phyloP scores from a whole-genome alignment of 2,888 invertebrate species.

The Pristionchus mayeri region DNA sequence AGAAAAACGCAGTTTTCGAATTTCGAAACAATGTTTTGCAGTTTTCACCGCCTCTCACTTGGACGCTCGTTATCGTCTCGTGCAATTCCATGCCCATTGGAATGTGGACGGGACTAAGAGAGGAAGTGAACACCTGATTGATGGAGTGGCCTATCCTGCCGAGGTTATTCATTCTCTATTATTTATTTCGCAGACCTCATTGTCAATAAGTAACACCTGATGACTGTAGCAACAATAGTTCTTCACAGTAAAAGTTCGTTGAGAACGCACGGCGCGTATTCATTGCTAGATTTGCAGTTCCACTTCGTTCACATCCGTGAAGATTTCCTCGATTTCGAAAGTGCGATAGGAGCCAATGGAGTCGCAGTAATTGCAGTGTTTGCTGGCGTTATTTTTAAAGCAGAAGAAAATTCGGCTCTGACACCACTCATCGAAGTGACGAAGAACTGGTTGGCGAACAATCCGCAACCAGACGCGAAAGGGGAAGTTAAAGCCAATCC shows the following conservation, averaged over 20 bases:
- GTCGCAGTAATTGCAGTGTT: not conserved
- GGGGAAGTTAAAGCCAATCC: no score
- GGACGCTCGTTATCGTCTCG: not conserved
- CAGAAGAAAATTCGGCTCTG: not conserved
- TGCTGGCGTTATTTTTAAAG: not conserved
- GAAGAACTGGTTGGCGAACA: not conserved
- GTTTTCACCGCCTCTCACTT: not conserved
- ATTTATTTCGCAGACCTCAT: no score
- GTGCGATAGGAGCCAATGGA: not conserved
- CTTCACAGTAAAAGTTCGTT: no score
- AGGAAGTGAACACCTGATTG: not conserved
- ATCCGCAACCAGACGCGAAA: not conserved
- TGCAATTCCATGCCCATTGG: not conserved
- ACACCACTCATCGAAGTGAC: not conserved
- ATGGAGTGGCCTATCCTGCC: not conserved
- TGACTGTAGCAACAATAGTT: no score
- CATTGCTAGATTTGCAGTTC: not conserved
- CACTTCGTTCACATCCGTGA: slow-evolving; percentile 1
- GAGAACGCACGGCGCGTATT: no score
- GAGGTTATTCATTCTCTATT: not conserved
- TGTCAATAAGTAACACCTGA: no score
- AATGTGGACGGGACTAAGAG: not conserved
- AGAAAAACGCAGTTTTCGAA: no score
- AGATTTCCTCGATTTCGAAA: not conserved
- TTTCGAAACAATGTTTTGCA: no score